Percentiles rank a stretch among this genome's conserved stretches.
phyloP scores from a whole-genome alignment of 2,797 vertebrate genomes.

The Glyptemys insculpta region DNA sequence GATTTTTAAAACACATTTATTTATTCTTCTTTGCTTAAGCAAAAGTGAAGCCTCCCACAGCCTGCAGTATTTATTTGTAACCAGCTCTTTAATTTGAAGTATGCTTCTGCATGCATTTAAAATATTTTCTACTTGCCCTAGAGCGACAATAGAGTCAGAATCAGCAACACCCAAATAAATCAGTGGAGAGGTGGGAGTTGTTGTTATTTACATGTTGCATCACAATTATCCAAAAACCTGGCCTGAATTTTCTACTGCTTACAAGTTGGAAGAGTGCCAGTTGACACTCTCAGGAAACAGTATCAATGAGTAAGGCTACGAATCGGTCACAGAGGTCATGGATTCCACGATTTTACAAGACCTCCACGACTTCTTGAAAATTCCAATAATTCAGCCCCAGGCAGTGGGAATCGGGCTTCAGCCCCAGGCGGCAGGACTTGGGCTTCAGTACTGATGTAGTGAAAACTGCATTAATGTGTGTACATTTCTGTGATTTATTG shows the following conservation, averaged over 20 bases:
- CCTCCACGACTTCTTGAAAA: not conserved
- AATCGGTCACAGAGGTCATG: not conserved
- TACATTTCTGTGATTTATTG: not conserved
- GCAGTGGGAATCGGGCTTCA: not conserved
- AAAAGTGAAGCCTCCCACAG: not conserved
- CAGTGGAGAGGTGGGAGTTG: not conserved
- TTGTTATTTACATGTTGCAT: not conserved
- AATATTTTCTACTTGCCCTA: not conserved
- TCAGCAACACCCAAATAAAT: accelerated
- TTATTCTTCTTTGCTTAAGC: not conserved
- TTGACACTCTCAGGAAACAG: not conserved
- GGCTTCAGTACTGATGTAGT: not conserved
- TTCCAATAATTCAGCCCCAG: not conserved
- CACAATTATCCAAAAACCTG: constrained; percentile 44
- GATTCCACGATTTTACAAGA: not conserved
- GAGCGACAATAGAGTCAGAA: accelerated
- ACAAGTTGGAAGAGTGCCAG: constrained; percentile 48
- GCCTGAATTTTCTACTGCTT: constrained; percentile 29
- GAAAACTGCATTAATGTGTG: not conserved
- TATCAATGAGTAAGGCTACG: not conserved
- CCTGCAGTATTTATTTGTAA: not conserved
- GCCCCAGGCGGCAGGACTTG: not conserved
- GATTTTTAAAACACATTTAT: not conserved
- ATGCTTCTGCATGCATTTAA: accelerated
- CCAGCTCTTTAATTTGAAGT: not conserved